Percentiles rank a stretch among this genome's conserved stretches.
These are phyloP conservation scores for Allobates femoralis DNA, from an alignment of 2,797 vertebrate genomes.

Conservation along the genomic window DNA sequence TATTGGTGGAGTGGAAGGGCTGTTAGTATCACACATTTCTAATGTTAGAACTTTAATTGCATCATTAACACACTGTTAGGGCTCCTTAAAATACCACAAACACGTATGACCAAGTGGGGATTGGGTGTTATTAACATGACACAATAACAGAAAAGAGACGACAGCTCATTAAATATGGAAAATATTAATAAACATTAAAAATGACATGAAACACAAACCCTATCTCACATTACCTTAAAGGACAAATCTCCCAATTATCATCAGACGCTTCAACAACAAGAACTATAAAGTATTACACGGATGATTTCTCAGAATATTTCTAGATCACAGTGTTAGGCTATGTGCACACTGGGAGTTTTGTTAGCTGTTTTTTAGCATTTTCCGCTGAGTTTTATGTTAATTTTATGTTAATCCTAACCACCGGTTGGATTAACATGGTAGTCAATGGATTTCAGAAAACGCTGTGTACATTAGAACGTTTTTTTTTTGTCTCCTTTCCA, in stretches of 20 bases:
- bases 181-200: not conserved
- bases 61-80: slow-evolving; percentile 28
- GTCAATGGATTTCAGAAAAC: too few relatives aligned
- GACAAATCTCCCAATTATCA: not conserved
- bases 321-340: not conserved
- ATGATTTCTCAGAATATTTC: not conserved
- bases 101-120: not conserved
- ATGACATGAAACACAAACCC: not conserved
- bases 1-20: not conserved
- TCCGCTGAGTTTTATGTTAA: too few relatives aligned
- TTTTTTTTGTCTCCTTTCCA: too few relatives aligned
- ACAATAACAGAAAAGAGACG: not conserved
- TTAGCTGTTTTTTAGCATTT: too few relatives aligned
- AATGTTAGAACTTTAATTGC: slow-evolving; percentile 31
- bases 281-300: not conserved
- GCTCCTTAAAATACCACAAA: slow-evolving; percentile 17
- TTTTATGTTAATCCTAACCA: too few relatives aligned
- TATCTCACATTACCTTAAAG: not conserved
- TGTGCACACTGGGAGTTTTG: too few relatives aligned
- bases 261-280: not conserved
- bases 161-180: not conserved
- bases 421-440: too few relatives aligned
- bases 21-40: not conserved
- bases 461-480: too few relatives aligned
- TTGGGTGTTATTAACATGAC: not conserved